Conservation (phyloP, 1,140 invertebrate genomes). For the Procambarus virginalis region DNA sequence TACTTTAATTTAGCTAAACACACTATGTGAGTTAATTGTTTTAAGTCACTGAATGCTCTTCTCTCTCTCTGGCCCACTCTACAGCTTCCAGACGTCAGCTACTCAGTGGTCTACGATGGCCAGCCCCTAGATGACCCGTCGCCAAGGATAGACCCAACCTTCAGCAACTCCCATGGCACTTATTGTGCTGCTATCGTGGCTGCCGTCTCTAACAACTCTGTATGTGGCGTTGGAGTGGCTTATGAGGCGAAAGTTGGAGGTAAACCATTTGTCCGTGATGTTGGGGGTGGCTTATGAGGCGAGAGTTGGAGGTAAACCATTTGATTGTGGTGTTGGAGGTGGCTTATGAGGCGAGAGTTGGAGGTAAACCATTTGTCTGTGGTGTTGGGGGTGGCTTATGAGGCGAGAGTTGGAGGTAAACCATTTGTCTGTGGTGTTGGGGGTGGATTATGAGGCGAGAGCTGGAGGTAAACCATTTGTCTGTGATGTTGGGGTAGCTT, state of each 20-base stretch:
- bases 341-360: too few relatives aligned
- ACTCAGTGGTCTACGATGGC: slow-evolving; percentile 84
- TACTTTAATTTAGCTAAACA: background rate
- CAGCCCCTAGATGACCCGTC: slow-evolving; percentile 81
- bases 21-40: background rate
- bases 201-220: slow-evolving; percentile 72
- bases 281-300: too few relatives aligned
- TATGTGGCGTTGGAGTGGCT: slow-evolving; percentile 73
- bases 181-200: slow-evolving; percentile 72
- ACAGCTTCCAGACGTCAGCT: slow-evolving; percentile 88
- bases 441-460: too few relatives aligned
- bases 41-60: background rate
- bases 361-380: slow-evolving; percentile 58
- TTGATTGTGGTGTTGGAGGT: too few relatives aligned
- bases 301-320: too few relatives aligned
- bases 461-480: too few relatives aligned
- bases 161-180: slow-evolving; percentile 74
- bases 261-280: too few relatives aligned
- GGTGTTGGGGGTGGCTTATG: slow-evolving; percentile 73
- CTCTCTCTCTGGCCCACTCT: slow-evolving; percentile 50
- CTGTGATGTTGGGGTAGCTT: too few relatives aligned
- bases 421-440: too few relatives aligned
- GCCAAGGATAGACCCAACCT: slow-evolving; percentile 80
- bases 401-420: slow-evolving; percentile 59
- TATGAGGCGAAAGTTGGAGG: slow-evolving; percentile 69